Evolutionary conservation across 2,113 vertebrate species (phyloP), one percentile per base, ranked within the genome.

Genomic region (Etia nguti): DNA sequence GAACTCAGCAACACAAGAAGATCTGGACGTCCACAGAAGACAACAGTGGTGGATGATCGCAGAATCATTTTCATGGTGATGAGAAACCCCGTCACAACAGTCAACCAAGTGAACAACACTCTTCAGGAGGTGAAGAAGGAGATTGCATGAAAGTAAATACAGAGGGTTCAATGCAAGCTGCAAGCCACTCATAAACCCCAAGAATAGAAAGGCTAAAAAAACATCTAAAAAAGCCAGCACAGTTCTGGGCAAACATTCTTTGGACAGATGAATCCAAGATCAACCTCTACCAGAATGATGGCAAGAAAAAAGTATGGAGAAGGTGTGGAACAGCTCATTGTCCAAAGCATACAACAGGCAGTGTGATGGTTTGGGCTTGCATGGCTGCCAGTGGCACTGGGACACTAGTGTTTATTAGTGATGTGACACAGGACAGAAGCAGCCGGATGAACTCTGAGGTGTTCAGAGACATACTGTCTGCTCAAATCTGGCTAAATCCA

Each of bases 371-470:
- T 60, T 6, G 57, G 29, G 57, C 3, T 5, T 2, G 26, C 59
- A 62, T 11, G 57, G 57, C 29, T 60, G 16, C 16, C 59, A 62
- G 3, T 62, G 59, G 59, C 29, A 62, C 57, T 60, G 57, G 57
- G 29, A 60, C 57, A 60, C 29, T 60, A 60, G 57, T 60, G 6
- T 20, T 60, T 34, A 34, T 20, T 60, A 29, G 20, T 60, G 29
- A 60, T 34, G 57, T 60, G 57, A 60, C 57, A 60, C 57, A 60
- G 57, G 57, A 60, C 15, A 31, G 15, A 60, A 60, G 18, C 57
- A 60, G 26, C 57, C 0, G 1, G 15, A 10, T 60, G 29, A 60
- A 0, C 57, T 31, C n/a, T n/a, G 31, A n/a, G 31, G 31, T 31
- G 31, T 34, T 62, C 8, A 62, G 59, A 62, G 9, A 62, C 29